A percentile compares a stretch with the other conserved stretches of the same genome.
These are phyloP conservation scores for Unio pictorum DNA, from an alignment of 2,888 invertebrate genomes.

Conservation along the genomic window DNA sequence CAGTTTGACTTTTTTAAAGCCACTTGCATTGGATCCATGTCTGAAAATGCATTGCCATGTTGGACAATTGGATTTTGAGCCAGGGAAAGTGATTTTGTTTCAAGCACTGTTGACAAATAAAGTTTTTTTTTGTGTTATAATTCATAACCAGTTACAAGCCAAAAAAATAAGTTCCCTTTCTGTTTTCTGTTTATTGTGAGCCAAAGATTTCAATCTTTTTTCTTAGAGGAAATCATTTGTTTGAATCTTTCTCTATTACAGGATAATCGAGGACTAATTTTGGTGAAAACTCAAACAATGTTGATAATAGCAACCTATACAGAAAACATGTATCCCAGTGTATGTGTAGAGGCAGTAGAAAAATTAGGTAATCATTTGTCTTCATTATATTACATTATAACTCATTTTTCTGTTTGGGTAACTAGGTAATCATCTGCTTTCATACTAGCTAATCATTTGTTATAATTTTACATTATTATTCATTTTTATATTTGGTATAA, in stretches of 20 bases:
- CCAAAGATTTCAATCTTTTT: too few species aligned
- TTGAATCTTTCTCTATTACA: constrained; percentile 11
- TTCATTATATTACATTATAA: background rate
- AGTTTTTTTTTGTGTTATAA: too few species aligned
- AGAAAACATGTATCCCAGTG: constrained; percentile 70
- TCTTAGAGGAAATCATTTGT: background rate
- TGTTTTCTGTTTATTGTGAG: too few species aligned
- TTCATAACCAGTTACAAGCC: too few species aligned
- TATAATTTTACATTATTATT: background rate
- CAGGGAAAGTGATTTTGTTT: too few species aligned
- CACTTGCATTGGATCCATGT: too few species aligned
- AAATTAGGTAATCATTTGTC: constrained; percentile 62
- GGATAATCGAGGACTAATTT: constrained; percentile 63
- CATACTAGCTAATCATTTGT: constrained; percentile 54
- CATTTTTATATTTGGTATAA: too few species aligned
- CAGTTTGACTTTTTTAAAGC: too few species aligned
- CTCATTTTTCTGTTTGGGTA: background rate
- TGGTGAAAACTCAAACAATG: constrained; percentile 66
- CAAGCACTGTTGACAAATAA: too few species aligned
- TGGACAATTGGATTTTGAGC: too few species aligned
- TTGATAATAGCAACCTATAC: constrained; percentile 69
- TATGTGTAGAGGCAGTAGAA: constrained; percentile 72
- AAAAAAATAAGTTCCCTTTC: too few species aligned
- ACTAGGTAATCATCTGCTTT: constrained; percentile 54
- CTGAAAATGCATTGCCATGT: too few species aligned